Conservation (phyloP, 92 coral and sea anemone species). For the Ricordea florida region DNA sequence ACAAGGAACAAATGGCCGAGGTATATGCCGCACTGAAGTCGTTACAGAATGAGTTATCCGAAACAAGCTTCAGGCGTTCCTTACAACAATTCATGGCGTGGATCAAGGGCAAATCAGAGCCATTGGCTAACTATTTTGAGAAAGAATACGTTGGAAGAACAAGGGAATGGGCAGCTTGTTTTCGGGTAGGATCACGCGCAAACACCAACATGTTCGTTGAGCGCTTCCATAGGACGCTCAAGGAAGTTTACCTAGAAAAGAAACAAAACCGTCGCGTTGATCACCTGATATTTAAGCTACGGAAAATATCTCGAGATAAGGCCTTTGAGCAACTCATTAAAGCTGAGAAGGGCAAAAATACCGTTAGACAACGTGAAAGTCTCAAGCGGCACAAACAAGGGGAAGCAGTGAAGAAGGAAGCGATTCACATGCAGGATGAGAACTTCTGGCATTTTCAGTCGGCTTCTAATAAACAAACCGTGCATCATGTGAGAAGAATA, state of each 20-base stretch:
- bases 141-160: constrained; percentile 2
- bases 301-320: constrained; percentile 33
- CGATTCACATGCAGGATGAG: not conserved
- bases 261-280: constrained; percentile 35
- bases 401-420: constrained; percentile 2
- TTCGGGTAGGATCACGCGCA: constrained; percentile 10
- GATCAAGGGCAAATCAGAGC: too few relatives aligned
- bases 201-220: constrained; percentile 42
- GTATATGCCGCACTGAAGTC: constrained; percentile 41
- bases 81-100: constrained; percentile 4
- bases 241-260: constrained; percentile 26
- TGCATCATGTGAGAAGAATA: not conserved
- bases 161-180: constrained; percentile 43
- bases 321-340: constrained; percentile 38
- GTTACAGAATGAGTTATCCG: constrained; percentile 6
- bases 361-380: constrained; percentile 14
- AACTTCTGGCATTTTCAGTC: constrained; percentile 18
- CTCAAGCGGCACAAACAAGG: constrained; percentile 29
- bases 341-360: constrained; percentile 45
- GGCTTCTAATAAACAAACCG: not conserved
- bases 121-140: constrained; percentile 27
- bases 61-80: constrained; percentile 16
- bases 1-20: constrained; percentile 24
- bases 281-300: constrained; percentile 40
- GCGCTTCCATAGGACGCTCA: constrained; percentile 19